These are phyloP conservation scores for Nebria brevicollis DNA, from an alignment of 2,888 invertebrate genomes.

Conservation along the genomic window DNA sequence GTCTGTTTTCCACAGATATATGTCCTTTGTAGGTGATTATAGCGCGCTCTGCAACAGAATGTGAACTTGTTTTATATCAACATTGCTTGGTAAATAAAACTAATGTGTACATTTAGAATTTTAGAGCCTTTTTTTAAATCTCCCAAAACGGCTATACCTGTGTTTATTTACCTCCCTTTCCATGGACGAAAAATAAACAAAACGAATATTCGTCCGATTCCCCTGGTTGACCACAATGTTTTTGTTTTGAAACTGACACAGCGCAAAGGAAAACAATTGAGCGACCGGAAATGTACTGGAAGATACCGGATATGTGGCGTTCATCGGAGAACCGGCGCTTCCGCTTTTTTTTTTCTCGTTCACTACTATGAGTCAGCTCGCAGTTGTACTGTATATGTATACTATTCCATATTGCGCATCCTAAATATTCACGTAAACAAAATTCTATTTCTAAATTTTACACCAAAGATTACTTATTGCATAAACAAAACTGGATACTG, in stretches of 20 bases:
- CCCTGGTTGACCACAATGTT: background rate
- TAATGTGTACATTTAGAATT: no score
- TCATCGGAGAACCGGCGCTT: slow-evolving; percentile 12
- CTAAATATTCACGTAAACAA: background rate
- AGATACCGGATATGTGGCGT: slow-evolving; percentile 39
- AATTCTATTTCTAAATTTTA: background rate
- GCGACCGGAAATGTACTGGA: slow-evolving; percentile 33
- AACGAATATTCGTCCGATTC: background rate
- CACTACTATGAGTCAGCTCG: background rate
- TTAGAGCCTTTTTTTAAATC: no score
- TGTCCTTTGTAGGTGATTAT: no score
- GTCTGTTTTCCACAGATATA: background rate
- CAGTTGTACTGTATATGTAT: background rate
- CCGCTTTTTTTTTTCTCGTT: slow-evolving; percentile 11
- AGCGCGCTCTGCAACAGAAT: no score
- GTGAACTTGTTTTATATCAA: no score
- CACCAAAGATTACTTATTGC: background rate
- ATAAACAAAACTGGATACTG: background rate
- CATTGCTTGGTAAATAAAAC: no score
- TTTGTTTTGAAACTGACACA: slow-evolving; percentile 21
- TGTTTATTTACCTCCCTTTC: background rate
- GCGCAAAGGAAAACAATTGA: slow-evolving; percentile 27
- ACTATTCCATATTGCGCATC: background rate
- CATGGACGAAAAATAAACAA: background rate
- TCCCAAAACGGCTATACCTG: background rate